phyloP scores from a whole-genome alignment of 2,888 invertebrate species.

The Tetranychus truncatus region DNA sequence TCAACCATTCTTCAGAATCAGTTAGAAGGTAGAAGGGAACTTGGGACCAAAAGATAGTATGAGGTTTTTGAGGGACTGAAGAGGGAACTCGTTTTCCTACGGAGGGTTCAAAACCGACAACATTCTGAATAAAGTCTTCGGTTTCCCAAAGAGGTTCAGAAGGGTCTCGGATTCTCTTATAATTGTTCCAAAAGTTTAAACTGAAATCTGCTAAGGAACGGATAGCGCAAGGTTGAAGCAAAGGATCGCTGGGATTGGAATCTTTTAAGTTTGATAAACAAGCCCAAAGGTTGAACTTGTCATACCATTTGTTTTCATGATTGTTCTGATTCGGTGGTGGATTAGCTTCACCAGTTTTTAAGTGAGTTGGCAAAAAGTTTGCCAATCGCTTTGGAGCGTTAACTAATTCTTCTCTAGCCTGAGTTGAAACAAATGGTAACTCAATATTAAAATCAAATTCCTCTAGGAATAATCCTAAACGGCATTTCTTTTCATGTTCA shows the following conservation, averaged over 20 bases:
- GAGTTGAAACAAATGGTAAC: neutral
- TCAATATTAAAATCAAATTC: neutral
- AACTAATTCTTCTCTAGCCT: neutral
- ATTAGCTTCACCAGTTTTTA: neutral
- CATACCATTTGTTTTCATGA: neutral
- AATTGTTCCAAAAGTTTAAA: no score
- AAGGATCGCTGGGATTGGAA: neutral
- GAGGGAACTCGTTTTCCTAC: no score
- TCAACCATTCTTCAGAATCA: no score
- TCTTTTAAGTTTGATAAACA: neutral
- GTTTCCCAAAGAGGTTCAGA: no score
- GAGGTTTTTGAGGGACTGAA: no score
- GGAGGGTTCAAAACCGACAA: no score
- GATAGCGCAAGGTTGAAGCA: neutral
- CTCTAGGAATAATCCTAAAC: neutral
- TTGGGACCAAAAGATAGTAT: no score
- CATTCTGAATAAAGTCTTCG: no score
- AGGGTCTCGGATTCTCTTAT: no score
- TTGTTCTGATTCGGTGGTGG: neutral
- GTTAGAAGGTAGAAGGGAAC: no score
- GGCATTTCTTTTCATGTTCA: neutral
- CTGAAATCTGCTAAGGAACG: no score
- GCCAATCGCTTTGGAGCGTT: neutral
- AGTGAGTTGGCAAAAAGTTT: neutral
- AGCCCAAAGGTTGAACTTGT: neutral